These are phyloP conservation scores for Steinernema feltiae DNA, from an alignment of 1,140 invertebrate genomes.

Conservation along the genomic window DNA sequence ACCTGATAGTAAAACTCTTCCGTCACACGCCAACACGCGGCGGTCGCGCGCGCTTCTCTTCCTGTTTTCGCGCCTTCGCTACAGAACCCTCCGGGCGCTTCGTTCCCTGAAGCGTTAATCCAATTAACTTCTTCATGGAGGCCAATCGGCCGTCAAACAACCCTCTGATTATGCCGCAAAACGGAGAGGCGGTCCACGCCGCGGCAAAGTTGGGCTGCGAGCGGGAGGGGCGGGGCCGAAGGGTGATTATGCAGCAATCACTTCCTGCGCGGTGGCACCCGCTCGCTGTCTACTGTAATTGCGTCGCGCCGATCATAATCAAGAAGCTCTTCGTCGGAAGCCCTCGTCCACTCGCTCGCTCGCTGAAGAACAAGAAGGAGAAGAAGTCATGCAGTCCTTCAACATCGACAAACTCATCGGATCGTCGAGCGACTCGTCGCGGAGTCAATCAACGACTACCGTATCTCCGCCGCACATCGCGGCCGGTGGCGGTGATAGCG, in stretches of 20 bases:
- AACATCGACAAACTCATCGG: constrained; percentile 9
- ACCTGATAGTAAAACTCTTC: background rate
- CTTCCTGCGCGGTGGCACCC: constrained; percentile 12
- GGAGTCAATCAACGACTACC: background rate
- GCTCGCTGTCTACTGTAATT: constrained; percentile 12
- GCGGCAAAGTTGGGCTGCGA: background rate
- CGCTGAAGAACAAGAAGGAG: too few species aligned
- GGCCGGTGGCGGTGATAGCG: background rate
- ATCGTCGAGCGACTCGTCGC: background rate
- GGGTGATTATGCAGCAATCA: constrained; percentile 15
- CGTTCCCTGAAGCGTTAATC: background rate
- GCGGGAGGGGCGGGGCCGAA: background rate
- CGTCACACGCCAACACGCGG: too few species aligned
- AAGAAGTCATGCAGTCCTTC: constrained; percentile 3
- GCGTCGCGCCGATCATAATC: constrained; percentile 14
- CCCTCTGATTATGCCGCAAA: background rate
- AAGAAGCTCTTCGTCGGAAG: background rate
- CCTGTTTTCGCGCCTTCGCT: background rate
- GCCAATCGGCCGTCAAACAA: background rate
- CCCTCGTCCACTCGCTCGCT: background rate
- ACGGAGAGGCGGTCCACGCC: background rate
- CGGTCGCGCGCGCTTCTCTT: too few species aligned
- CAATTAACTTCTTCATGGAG: background rate
- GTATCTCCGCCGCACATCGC: background rate
- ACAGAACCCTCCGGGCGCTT: too few species aligned